Evolutionary conservation across 2,113 vertebrate genomes (phyloP), one percentile per base, ranked within the genome.

Genomic region (Tenebrosternarchus preto): DNA sequence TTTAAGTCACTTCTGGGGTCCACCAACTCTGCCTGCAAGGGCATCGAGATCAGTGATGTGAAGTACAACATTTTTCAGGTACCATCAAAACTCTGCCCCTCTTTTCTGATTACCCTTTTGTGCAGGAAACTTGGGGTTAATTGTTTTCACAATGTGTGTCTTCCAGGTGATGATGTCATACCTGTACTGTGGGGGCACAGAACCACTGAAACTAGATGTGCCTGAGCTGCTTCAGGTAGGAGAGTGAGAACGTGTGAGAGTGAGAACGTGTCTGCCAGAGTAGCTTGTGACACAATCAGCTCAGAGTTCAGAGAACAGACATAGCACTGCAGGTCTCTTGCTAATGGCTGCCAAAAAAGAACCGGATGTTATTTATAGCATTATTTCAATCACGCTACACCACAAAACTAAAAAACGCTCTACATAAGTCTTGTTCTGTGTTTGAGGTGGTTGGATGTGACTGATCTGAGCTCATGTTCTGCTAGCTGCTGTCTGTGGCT

Each of bases 141-240:
- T 50, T 15, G 43, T 29, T 7, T 53, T 77, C 33, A 11, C 43
- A 1, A 82, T 67, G 84, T 53, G 57, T 81, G 27, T 86, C 15
- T 83, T 86, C 0, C 90, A 99, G 97, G 94, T 98, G 93, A 93
- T 99, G 94, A 99, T 99, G 97, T 96, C 95, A 84, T 99, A 98
- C 78, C 92, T 99, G 66, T 99, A 99, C 89, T 96, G 97, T 0
- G 97, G 97, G 77, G 96, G 96, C 43, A 94, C 94, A 0, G 96
- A 98, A 81, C 92, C 96, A 6, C 92, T 99, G 89, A 93, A 94
- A 85, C 95, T 95, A 43, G 93, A 94, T n/a, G 93, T 95, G 0
- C 2, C 92, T 0, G 95, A 97, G 83, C 86, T 98, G 86, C 84
- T 99, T 82, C 95, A 98, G 95, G 97, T 99, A 87, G 95, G 93